Evolutionary conservation across 2,888 invertebrate species (phyloP).

Genomic region (Callimorpha dominula): DNA sequence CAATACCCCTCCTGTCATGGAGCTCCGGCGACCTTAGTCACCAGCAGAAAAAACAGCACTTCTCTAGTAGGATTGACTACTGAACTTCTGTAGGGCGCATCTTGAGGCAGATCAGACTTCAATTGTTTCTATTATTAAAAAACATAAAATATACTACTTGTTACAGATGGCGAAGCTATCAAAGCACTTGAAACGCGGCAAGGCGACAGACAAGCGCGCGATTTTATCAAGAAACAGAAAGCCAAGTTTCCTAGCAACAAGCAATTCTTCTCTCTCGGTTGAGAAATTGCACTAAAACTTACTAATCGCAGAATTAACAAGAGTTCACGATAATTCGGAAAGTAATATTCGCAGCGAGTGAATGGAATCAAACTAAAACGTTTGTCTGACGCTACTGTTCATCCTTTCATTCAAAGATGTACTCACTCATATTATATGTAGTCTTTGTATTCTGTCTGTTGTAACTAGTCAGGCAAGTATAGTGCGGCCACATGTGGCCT

Average conservation of each 20-base stretch:
- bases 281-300: conserved; percentile 39
- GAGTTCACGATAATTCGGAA: conserved; percentile 14
- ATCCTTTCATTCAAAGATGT: neutral
- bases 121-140: neutral
- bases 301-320: conserved; percentile 21
- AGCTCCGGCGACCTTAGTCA: too few relatives aligned
- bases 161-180: conserved; percentile 89
- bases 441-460: neutral
- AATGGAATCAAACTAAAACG: neutral
- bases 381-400: neutral
- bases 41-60: neutral
- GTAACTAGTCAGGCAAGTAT: neutral
- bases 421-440: neutral
- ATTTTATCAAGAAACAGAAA: conserved; percentile 94
- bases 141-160: neutral
- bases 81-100: neutral
- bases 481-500: neutral
- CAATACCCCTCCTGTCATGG: too few relatives aligned
- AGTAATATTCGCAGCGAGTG: conserved; percentile 15
- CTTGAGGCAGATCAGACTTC: neutral
- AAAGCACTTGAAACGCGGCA: conserved; percentile 93
- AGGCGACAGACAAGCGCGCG: conserved; percentile 95
- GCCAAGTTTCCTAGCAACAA: conserved; percentile 84
- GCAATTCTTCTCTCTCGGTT: conserved; percentile 80
- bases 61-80: neutral